phyloP scores from a whole-genome alignment of 2,888 invertebrate species.

The Rhopalosiphum nymphaeae region DNA sequence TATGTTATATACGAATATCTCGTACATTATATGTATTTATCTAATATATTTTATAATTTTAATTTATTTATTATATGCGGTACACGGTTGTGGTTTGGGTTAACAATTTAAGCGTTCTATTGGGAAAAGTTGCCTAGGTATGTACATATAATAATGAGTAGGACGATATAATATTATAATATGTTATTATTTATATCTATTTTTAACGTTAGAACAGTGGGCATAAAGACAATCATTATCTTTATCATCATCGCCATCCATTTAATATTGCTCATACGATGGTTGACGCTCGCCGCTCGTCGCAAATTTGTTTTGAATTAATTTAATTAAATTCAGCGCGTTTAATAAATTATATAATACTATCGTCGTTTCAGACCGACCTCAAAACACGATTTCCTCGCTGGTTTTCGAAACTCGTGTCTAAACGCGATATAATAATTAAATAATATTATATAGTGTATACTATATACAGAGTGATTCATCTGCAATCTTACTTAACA shows the following conservation, averaged over 20 bases:
- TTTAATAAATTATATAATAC: slow-evolving; percentile 3
- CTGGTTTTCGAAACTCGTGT: slow-evolving; percentile 2
- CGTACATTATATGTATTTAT: neutral
- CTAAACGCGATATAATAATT: neutral
- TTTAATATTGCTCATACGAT: neutral
- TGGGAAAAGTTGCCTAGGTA: neutral
- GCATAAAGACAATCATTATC: neutral
- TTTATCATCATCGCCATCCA: neutral
- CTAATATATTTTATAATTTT: neutral
- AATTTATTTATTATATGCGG: neutral
- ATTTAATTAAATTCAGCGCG: neutral
- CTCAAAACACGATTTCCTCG: neutral
- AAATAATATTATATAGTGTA: neutral
- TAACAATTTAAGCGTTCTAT: neutral
- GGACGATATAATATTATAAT: neutral
- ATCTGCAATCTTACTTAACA: too few species aligned
- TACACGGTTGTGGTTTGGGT: neutral
- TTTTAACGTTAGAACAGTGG: neutral
- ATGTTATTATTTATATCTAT: neutral
- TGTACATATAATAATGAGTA: neutral
- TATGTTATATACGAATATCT: neutral
- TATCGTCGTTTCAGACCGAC: neutral
- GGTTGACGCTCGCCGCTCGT: neutral
- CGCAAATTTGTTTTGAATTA: neutral
- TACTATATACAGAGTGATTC: neutral